A percentile compares a stretch with the other conserved stretches of the same genome.
Conservation (phyloP, 1,140 invertebrate genomes). For the Tetraneura akinire region DNA sequence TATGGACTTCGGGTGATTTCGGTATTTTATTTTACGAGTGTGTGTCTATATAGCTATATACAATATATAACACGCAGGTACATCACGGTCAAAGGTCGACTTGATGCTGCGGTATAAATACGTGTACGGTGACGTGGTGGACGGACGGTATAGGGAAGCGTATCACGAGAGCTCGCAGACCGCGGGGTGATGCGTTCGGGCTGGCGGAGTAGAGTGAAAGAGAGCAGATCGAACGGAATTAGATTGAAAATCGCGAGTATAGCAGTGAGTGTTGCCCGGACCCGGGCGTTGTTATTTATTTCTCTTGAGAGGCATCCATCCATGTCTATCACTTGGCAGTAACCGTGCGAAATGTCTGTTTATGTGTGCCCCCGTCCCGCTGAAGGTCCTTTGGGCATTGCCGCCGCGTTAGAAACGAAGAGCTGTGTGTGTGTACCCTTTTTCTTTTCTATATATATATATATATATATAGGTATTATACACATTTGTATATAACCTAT, state of each 20-base stretch:
- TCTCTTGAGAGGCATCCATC: conserved; percentile 44
- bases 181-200: not conserved
- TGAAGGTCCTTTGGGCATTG: conserved; percentile 17
- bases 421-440: no score
- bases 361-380: conserved; percentile 19
- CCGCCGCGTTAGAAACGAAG: no score
- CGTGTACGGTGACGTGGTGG: no score
- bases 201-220: not conserved
- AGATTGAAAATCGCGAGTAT: conserved; percentile 25
- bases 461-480: not conserved
- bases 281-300: conserved; percentile 32
- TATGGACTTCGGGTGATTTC: conserved; percentile 24
- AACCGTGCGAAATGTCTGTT: conserved; percentile 41
- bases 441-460: no score
- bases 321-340: conserved; percentile 44
- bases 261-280: not conserved
- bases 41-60: no score
- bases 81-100: conserved; percentile 1
- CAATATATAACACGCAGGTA: no score
- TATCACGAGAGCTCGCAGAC: not conserved
- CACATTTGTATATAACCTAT: conserved; percentile 28
- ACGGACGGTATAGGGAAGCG: not conserved
- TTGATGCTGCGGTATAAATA: not conserved
- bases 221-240: conserved; percentile 32
- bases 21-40: no score